Evolutionary conservation across 2,888 invertebrate species (phyloP).

Genomic region (Cephus runcator): DNA sequence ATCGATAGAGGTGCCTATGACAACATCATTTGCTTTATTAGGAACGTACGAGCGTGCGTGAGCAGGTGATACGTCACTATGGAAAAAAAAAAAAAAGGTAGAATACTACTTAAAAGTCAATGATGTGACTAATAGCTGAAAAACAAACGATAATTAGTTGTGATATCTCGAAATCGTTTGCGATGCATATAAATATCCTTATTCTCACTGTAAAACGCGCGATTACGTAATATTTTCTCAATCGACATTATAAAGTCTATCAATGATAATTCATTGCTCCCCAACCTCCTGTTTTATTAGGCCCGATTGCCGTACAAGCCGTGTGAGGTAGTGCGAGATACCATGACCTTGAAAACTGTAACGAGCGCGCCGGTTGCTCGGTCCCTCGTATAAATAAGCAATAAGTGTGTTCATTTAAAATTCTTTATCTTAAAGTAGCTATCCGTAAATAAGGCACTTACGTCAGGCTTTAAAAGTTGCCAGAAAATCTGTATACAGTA

Average conservation of each 20-base stretch:
- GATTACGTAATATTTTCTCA: background rate
- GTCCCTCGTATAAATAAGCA: background rate
- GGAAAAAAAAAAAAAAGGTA: background rate
- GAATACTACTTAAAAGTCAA: background rate
- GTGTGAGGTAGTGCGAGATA: background rate
- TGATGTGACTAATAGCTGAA: constrained; percentile 35
- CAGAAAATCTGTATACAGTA: background rate
- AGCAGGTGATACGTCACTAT: background rate
- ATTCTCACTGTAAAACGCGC: background rate
- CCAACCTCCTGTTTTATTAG: background rate
- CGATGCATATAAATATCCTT: constrained; percentile 11
- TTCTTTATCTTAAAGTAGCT: background rate
- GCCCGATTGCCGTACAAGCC: background rate
- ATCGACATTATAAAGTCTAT: background rate
- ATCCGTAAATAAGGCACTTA: background rate
- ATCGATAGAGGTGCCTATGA: background rate
- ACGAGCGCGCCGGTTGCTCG: background rate
- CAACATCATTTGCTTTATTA: background rate
- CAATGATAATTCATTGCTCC: background rate
- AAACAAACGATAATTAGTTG: constrained; percentile 50
- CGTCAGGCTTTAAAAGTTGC: background rate
- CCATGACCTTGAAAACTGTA: background rate
- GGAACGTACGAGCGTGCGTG: background rate
- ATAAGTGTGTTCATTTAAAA: background rate
- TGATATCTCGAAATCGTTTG: constrained; percentile 19